Conservation (phyloP, 2,113 vertebrate genomes). For the Syngnathus typhle region DNA sequence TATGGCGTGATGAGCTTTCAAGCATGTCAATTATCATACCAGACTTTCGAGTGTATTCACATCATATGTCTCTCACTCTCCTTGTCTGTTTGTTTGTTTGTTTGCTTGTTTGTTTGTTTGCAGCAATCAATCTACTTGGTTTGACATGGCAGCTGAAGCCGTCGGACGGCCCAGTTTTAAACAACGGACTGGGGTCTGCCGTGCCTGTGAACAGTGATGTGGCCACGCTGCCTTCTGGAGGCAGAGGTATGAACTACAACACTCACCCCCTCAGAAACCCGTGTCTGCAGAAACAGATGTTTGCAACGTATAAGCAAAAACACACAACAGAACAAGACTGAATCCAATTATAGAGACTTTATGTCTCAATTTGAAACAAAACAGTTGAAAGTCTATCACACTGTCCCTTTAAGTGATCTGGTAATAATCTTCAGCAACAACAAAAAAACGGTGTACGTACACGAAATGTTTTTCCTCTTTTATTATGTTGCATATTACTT, state of each 20-base stretch:
- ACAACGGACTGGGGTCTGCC: conserved; percentile 86
- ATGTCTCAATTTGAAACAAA: neutral
- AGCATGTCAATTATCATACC: conserved; percentile 14
- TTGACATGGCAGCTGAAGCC: conserved; percentile 97
- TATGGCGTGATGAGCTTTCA: conserved; percentile 36
- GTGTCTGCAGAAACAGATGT: neutral
- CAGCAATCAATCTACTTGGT: conserved; percentile 97
- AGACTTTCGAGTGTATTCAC: conserved; percentile 12
- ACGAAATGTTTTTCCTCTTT: too few relatives aligned
- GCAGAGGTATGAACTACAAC: conserved; percentile 82
- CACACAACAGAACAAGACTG: neutral
- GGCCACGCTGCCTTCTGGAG: conserved; percentile 88
- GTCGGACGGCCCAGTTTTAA: conserved; percentile 86
- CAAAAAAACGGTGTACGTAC: too few relatives aligned
- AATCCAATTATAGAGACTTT: neutral
- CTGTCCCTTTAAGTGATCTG: too few relatives aligned
- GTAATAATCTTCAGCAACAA: too few relatives aligned
- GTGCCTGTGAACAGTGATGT: conserved; percentile 83
- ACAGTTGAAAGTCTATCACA: too few relatives aligned
- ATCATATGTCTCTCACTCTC: conserved; percentile 11
- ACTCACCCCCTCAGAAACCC: neutral
- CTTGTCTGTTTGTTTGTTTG: conserved; percentile 56
- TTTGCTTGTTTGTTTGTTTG: conserved; percentile 59
- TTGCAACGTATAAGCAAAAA: neutral
- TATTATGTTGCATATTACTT: too few relatives aligned